Conservation (phyloP, 2,113 vertebrate species). For the Peromyscus maniculatus region DNA sequence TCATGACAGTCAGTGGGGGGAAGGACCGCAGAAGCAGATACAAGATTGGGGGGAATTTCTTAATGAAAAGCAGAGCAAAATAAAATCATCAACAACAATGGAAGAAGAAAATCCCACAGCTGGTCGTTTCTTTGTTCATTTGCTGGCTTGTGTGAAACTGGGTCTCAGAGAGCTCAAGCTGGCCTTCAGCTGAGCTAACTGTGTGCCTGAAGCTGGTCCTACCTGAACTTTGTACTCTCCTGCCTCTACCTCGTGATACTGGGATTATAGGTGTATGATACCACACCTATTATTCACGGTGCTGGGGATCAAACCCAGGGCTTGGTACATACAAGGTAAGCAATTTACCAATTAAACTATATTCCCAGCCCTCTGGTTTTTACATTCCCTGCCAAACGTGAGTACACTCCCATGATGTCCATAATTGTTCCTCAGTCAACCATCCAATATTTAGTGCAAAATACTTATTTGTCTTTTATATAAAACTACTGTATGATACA, state of each 20-base stretch:
- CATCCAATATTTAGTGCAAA: background rate
- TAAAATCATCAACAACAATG: background rate
- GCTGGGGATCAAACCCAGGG: background rate
- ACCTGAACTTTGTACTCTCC: background rate
- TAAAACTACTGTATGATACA: background rate
- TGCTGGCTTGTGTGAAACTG: background rate
- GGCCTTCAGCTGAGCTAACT: background rate
- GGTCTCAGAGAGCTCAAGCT: background rate
- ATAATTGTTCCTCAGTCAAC: background rate
- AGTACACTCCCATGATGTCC: background rate
- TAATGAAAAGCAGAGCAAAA: constrained; percentile 8
- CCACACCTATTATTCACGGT: too few relatives aligned
- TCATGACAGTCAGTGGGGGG: background rate
- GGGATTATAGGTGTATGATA: background rate
- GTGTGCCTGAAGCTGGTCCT: background rate
- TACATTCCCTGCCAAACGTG: background rate
- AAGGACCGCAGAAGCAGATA: background rate
- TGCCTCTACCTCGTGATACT: background rate
- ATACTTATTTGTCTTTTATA: background rate
- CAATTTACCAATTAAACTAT: background rate
- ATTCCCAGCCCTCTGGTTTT: background rate
- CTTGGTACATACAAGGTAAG: background rate
- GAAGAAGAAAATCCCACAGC: background rate
- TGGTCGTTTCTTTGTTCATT: background rate
- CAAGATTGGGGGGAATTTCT: constrained; percentile 24